Base-by-base conservation (phyloP, 2,797 vertebrate genomes). In the Acanthopagrus latus region DNA sequence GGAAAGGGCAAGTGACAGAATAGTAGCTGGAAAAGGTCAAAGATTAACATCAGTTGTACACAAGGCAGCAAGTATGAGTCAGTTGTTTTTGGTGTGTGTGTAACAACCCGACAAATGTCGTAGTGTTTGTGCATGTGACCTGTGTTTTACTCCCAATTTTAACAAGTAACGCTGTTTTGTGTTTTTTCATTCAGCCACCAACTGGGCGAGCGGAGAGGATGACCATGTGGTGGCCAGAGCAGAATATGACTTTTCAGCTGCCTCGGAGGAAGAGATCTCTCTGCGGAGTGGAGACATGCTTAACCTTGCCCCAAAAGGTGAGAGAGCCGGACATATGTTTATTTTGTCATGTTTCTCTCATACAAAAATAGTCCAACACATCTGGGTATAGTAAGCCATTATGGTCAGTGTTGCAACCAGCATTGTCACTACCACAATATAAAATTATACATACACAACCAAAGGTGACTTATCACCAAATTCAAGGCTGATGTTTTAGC, bases 211-310 rank as follows among this genome's bases (percentile, higher is more conserved):
- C 64, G 98, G 97, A 73, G 97, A 99, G 62, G 97, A 97, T 47
- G 97, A 99, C 91, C 97, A 99, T 25, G 96, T 99, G 11, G 97
- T 99, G 75, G 98, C 97, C 82, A 95, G 97, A 94, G 97, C 96
- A 14, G 98, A 99, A 85, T 99, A 97, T 58, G 97, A 99, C 87
- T 99, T 99, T 83, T 92, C 21, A 67, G 96, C 97, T 4, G 90
- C 96, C 3, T 97, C 97, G 44, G 97, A 99, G 86, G 97, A 99
- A 88, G 98, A 99, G 93, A 93, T 99, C 86, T 98, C 98, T 79
- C 63, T 99, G 81, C 96, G 86, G 84, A 96, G 96, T 64, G 97
- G 98, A 90, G 97, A 98, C 86, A 96, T 98, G 96, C 92, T 99
- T 10, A 98, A 96, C 92, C 94, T 99, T 27, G 98, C 98, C 64